These are phyloP conservation scores for Microcebus griseorufus DNA, from an alignment of 2,113 vertebrate genomes.

Conservation along the genomic window DNA sequence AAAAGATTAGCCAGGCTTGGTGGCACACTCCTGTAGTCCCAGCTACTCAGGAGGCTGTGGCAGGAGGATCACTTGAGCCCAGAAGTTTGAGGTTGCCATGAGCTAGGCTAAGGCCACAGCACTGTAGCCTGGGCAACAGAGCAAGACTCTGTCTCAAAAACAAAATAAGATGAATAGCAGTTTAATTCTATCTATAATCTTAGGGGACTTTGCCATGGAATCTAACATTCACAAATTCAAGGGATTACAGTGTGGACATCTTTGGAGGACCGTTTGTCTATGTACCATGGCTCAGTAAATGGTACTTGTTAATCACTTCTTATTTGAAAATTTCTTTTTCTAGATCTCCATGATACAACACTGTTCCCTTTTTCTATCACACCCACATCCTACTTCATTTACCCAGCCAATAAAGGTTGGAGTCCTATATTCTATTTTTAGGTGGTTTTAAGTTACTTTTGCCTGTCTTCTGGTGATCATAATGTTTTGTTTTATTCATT, in stretches of 20 bases:
- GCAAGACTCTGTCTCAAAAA: no score
- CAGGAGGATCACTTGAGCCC: no score
- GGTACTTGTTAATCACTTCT: constrained; percentile 18
- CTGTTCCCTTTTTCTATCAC: background rate
- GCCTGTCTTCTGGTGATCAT: background rate
- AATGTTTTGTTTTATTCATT: constrained; percentile 16
- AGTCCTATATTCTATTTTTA: background rate
- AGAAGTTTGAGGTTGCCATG: no score
- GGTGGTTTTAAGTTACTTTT: constrained; percentile 15
- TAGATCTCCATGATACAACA: background rate
- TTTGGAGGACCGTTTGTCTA: background rate
- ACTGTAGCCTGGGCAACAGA: no score
- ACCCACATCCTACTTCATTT: background rate
- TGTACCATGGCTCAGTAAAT: background rate
- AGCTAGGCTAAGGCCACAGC: no score
- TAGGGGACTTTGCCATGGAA: background rate
- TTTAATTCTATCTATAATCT: background rate
- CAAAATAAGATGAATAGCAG: background rate
- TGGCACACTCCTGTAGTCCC: no score
- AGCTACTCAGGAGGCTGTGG: no score
- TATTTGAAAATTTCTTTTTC: constrained; percentile 5
- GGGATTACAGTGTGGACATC: background rate
- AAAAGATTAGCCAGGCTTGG: no score
- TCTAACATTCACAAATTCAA: background rate
- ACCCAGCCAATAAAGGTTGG: background rate